A percentile compares a stretch with the other conserved stretches of the same genome.
Evolutionary conservation across 2,888 invertebrate genomes (phyloP).

Genomic region (Rosalia funebris): DNA sequence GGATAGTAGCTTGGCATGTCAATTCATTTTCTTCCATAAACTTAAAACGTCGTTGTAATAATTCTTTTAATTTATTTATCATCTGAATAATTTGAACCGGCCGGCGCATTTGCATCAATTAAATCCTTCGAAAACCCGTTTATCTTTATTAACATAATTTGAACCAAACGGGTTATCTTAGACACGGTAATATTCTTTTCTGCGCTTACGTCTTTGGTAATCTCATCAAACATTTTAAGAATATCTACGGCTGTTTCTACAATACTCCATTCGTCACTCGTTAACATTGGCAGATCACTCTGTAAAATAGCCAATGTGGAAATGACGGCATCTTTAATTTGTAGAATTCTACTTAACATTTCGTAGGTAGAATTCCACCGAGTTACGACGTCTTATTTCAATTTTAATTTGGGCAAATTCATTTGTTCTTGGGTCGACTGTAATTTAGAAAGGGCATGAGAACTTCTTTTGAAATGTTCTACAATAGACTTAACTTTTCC

Average conservation of each 20-base stretch:
- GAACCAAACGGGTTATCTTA: too few species aligned
- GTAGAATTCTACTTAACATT: slow-evolving; percentile 23
- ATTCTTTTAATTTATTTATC: slow-evolving; percentile 6
- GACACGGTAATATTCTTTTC: slow-evolving; percentile 28
- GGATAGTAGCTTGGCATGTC: slow-evolving; percentile 16
- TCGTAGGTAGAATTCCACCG: slow-evolving; percentile 33
- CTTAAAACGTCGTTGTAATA: too few species aligned
- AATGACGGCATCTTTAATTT: slow-evolving; percentile 26
- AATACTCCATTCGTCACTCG: slow-evolving; percentile 44
- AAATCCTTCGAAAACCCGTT: too few species aligned
- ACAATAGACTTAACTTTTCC: slow-evolving; percentile 39
- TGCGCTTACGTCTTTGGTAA: slow-evolving; percentile 28
- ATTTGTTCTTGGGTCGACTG: slow-evolving; percentile 25
- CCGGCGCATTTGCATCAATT: neutral
- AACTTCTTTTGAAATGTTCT: slow-evolving; percentile 31
- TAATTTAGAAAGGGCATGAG: slow-evolving; percentile 26
- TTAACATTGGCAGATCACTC: slow-evolving; percentile 15
- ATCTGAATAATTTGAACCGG: neutral
- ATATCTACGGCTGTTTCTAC: slow-evolving; percentile 6
- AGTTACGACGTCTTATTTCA: slow-evolving; percentile 35
- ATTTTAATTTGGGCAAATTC: slow-evolving; percentile 30
- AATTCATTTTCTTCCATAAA: slow-evolving; percentile 21
- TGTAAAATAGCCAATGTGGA: slow-evolving; percentile 28
- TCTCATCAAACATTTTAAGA: slow-evolving; percentile 19
- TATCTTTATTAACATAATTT: too few species aligned